Evolutionary conservation across 1,140 invertebrate species (phyloP), one percentile per base, ranked within the genome.

Genomic region (Sitophilus oryzae): DNA sequence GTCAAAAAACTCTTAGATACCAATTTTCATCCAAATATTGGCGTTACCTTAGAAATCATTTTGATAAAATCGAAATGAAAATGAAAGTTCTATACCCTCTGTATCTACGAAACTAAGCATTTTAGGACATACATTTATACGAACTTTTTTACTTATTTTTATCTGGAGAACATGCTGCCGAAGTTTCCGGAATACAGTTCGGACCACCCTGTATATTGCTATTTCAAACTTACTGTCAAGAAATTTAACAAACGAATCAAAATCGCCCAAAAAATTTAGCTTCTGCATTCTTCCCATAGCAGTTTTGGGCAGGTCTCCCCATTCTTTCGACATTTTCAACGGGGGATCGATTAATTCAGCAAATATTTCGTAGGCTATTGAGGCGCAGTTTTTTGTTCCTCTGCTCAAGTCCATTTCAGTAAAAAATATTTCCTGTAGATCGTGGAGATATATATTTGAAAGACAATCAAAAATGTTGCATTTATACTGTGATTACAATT

Each of bases 261-360:
- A 77, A 57, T 78, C 76, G 38, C 73, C 75, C 25, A 81, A 70
- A 59, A 82, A 82, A 61, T 79, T 73, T 8, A 74, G 61, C 44
- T 76, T 74, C 22, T 74, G 68, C 53, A 64, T 70, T 25, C 65
- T 59, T 14, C 73, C 76, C 11, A 54, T 49, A 51, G 75, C 72
- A 8, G 66, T 73, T 48, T 76, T 76, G n/a, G 69, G 67, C 6
- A 79, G 65, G 46, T 78, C 70, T 16, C 77, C 78, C 75, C 79
- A 82, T n/a, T 78, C 71, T 22, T 66, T 73, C 9, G 73, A 73
- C 3, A 63, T 63, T 35, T 65, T 64, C 20, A 81, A 61, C 2
- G 73, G 71, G 23, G 73, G 74, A 41, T 70, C 67, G 15, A 76
- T 65, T n/a, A 80, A 63, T 38, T 73, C 60, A 23, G 66, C 62